Evolutionary conservation across 2,888 invertebrate genomes (phyloP).

Genomic region (Callimorpha dominula): DNA sequence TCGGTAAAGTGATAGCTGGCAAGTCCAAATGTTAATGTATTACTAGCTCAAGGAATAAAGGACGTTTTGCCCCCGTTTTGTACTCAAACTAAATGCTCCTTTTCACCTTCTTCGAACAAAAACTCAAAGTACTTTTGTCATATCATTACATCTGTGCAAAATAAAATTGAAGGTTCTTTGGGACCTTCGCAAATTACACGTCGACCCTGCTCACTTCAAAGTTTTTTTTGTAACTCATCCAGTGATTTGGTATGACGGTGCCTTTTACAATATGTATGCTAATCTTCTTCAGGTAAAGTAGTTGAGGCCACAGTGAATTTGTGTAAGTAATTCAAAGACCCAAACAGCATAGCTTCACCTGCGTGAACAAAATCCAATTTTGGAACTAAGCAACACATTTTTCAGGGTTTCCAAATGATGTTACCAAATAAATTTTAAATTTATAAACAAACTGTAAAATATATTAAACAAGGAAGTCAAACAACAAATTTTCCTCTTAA

Average conservation of each 20-base stretch:
- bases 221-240: conserved; percentile 34
- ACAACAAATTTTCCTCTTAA: too few species aligned
- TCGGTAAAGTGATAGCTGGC: too few species aligned
- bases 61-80: neutral
- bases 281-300: conserved; percentile 7
- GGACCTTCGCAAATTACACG: conserved; percentile 48
- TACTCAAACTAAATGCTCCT: conserved; percentile 10
- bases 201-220: conserved; percentile 45
- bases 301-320: conserved; percentile 1
- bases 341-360: neutral
- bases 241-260: conserved; percentile 23
- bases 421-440: too few species aligned
- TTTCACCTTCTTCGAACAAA: conserved; percentile 24
- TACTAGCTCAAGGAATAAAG: neutral
- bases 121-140: conserved; percentile 35
- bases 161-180: conserved; percentile 40
- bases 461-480: too few species aligned
- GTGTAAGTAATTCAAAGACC: neutral
- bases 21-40: neutral
- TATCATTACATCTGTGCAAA: conserved; percentile 35
- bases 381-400: neutral
- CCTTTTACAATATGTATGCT: conserved; percentile 24
- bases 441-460: too few species aligned
- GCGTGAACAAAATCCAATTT: neutral
- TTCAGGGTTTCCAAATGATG: neutral